Evolutionary conservation across 2,797 vertebrate genomes (phyloP).

Genomic region (Rachycentron canadum): DNA sequence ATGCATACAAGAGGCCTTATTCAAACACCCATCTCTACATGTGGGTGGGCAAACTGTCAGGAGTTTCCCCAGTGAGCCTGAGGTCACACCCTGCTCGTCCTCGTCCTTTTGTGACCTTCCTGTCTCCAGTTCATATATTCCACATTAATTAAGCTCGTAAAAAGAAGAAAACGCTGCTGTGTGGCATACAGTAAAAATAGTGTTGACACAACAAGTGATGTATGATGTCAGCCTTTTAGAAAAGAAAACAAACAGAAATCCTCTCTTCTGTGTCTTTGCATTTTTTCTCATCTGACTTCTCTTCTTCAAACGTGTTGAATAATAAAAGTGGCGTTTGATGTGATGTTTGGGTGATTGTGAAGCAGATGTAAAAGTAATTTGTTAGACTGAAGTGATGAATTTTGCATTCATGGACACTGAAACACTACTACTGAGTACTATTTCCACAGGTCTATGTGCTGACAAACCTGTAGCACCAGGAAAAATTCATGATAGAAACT

Average conservation of each 20-base stretch:
- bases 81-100: conserved; percentile 65
- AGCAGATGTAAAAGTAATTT: conserved; percentile 7
- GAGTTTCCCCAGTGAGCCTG: conserved; percentile 47
- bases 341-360: background rate
- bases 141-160: conserved; percentile 49
- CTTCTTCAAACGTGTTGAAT: background rate
- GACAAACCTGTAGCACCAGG: conserved; percentile 53
- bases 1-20: conserved; percentile 61
- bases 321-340: conserved; percentile 11
- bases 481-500: conserved; percentile 60
- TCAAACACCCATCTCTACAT: conserved; percentile 61
- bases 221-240: conserved; percentile 35
- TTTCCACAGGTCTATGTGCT: conserved; percentile 41
- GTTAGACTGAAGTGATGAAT: conserved; percentile 5
- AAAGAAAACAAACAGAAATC: conserved; percentile 14
- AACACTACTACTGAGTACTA: background rate
- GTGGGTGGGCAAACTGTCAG: conserved; percentile 52
- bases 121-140: conserved; percentile 59
- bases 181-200: conserved; percentile 26
- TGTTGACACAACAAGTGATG: conserved; percentile 45
- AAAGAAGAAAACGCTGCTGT: conserved; percentile 34
- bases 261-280: background rate
- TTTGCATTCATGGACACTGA: background rate
- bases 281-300: background rate
- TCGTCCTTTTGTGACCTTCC: conserved; percentile 55